These are phyloP conservation scores for Heterotilapia buettikoferi DNA, from an alignment of 2,113 vertebrate genomes.

Conservation along the genomic window DNA sequence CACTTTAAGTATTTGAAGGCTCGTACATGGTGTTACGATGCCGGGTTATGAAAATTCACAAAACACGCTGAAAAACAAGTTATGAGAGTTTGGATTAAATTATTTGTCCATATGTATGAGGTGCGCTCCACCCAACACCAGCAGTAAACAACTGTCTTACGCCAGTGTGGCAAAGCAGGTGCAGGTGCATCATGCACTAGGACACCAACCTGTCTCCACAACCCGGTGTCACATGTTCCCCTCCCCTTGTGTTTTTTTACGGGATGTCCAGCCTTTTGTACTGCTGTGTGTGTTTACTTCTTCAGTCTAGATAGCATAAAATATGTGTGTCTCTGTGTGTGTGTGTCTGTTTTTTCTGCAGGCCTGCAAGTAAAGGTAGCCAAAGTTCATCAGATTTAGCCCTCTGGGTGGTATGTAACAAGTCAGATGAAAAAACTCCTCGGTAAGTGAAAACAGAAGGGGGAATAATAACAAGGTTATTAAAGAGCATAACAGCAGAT, in stretches of 20 bases:
- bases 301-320: not conserved
- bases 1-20: not conserved
- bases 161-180: not conserved
- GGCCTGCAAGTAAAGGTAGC: not conserved
- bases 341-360: not conserved
- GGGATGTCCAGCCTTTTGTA: not conserved
- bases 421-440: not conserved
- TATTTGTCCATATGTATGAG: not conserved
- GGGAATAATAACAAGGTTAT: constrained; percentile 63
- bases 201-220: constrained; percentile 24
- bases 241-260: not conserved
- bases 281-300: constrained; percentile 34
- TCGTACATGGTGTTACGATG: not conserved
- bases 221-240: not conserved
- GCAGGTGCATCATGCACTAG: not conserved
- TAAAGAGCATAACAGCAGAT: constrained; percentile 54
- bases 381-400: constrained; percentile 24
- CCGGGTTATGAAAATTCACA: not conserved
- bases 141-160: not conserved
- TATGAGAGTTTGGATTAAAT: not conserved
- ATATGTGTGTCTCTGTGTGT: not conserved
- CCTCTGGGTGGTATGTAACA: not conserved
- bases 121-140: not conserved
- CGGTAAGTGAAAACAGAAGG: constrained; percentile 33
- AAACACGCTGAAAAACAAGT: not conserved